Percentiles rank a stretch among this genome's conserved stretches.
These are phyloP conservation scores for Rhinopomastus cyanomelas DNA, from an alignment of 2,113 vertebrate species.

Conservation along the genomic window DNA sequence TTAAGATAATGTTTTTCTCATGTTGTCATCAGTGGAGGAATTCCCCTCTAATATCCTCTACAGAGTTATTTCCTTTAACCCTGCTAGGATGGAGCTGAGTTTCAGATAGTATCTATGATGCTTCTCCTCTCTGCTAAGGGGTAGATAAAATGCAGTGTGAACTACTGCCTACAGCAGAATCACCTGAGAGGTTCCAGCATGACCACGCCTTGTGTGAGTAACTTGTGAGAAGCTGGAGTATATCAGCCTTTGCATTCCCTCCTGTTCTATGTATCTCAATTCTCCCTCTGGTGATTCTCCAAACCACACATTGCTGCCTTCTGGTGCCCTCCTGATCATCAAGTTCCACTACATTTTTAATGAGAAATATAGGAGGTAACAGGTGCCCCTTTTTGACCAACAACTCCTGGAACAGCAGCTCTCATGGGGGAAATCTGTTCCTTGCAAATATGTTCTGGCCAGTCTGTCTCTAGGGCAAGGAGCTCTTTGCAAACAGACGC, in stretches of 20 bases:
- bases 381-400: not conserved
- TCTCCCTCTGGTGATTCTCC: not conserved
- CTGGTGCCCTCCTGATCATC: not conserved
- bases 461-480: not conserved
- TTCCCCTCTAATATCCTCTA: slow-evolving; percentile 57
- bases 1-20: slow-evolving; percentile 61
- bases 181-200: not conserved
- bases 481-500: not conserved
- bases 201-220: not conserved
- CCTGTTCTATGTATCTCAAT: not conserved
- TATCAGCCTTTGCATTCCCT: not conserved
- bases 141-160: not conserved
- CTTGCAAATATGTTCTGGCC: not conserved
- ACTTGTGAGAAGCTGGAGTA: not conserved
- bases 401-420: not conserved
- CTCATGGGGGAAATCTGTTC: not conserved
- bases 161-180: slow-evolving; percentile 1
- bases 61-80: slow-evolving; percentile 43
- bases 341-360: not conserved
- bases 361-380: not conserved
- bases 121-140: not conserved
- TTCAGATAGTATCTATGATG: slow-evolving; percentile 17
- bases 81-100: not conserved
- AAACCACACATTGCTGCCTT: not conserved
- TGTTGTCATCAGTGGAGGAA: slow-evolving; percentile 62